Evolutionary conservation across 2,888 invertebrate species (phyloP).

Genomic region (Lathronympha strigana): DNA sequence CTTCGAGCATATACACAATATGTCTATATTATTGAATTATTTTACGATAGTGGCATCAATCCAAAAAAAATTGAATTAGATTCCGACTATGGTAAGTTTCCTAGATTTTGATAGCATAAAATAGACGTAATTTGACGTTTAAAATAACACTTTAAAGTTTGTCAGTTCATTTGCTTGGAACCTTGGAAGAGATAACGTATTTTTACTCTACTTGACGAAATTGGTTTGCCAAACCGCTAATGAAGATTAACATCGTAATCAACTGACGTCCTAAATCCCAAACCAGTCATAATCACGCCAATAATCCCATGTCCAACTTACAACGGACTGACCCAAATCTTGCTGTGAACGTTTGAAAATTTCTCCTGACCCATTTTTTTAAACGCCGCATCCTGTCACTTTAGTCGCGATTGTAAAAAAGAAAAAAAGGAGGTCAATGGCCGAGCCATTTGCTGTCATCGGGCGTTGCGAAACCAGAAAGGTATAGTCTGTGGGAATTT

Average conservation of each 20-base stretch:
- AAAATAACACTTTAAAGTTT: no score
- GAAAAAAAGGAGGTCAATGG: slow-evolving; percentile 62
- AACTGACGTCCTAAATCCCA: neutral
- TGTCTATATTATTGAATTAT: no score
- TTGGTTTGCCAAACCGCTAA: no score
- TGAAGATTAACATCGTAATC: neutral
- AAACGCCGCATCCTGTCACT: slow-evolving; percentile 58
- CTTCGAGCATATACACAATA: no score
- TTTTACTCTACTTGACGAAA: no score
- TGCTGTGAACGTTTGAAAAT: slow-evolving; percentile 54
- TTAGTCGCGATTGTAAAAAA: slow-evolving; percentile 55
- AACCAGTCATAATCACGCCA: slow-evolving; percentile 15
- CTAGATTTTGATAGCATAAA: no score
- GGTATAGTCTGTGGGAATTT: neutral
- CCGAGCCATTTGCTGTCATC: slow-evolving; percentile 48
- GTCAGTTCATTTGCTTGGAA: no score
- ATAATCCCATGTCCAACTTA: slow-evolving; percentile 60
- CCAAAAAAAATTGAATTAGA: no score
- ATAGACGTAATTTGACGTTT: no score
- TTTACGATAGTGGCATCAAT: no score
- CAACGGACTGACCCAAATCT: slow-evolving; percentile 66
- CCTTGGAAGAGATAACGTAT: no score
- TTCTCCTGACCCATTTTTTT: slow-evolving; percentile 74
- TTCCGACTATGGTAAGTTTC: no score
- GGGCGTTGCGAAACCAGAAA: neutral